phyloP scores from a whole-genome alignment of 2,888 invertebrate genomes.

The Drosophila subsilvestris region DNA sequence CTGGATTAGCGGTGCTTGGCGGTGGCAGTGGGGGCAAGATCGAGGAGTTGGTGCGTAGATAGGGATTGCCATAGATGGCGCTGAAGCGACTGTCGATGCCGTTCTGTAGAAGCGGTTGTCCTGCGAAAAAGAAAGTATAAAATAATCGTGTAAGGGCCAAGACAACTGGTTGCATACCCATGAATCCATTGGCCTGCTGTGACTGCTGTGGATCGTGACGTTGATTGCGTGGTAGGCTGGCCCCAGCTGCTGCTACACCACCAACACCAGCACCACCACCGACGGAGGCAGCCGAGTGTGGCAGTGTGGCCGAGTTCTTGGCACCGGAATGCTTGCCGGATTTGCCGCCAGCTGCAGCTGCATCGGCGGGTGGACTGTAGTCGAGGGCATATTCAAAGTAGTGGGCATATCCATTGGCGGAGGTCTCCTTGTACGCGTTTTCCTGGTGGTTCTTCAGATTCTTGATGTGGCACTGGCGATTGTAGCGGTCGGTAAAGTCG shows the following conservation, averaged over 20 bases:
- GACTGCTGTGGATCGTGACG: conserved; percentile 77
- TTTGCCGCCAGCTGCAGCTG: conserved; percentile 45
- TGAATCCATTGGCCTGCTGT: conserved; percentile 81
- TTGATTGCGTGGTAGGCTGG: conserved; percentile 82
- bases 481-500: conserved; percentile 82
- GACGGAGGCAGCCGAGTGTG: conserved; percentile 78
- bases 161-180: conserved; percentile 61
- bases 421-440: conserved; percentile 71
- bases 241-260: conserved; percentile 56
- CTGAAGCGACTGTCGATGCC: conserved; percentile 88
- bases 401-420: conserved; percentile 85
- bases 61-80: conserved; percentile 95
- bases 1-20: conserved; percentile 89
- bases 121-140: conserved; percentile 56
- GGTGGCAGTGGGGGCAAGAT: conserved; percentile 85
- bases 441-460: conserved; percentile 76
- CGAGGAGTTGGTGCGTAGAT: conserved; percentile 89
- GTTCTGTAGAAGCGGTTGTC: conserved; percentile 84
- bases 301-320: conserved; percentile 81
- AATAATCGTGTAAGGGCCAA: too few species aligned
- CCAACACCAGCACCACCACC: conserved; percentile 4
- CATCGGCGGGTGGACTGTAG: conserved; percentile 90
- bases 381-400: conserved; percentile 95
- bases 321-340: conserved; percentile 41
- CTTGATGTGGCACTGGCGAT: conserved; percentile 79